These are phyloP conservation scores for Ceratina australensis DNA, from an alignment of 1,140 invertebrate genomes.

Conservation along the genomic window DNA sequence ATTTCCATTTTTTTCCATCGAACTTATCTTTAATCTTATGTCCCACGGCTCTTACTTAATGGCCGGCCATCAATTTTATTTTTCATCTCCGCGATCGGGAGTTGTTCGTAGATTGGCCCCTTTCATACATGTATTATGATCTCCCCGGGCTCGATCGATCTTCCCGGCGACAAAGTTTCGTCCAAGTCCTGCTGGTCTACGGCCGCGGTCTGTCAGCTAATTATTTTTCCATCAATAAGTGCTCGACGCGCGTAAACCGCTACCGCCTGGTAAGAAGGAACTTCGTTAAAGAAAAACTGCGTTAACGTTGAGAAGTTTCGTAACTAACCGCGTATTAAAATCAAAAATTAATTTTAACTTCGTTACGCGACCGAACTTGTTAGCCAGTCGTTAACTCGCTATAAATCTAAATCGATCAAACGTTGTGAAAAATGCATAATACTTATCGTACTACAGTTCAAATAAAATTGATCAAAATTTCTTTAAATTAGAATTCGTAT, in stretches of 20 bases:
- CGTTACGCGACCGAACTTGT: background rate
- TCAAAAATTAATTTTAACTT: slow-evolving; percentile 7
- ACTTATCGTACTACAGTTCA: no score
- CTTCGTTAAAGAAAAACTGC: slow-evolving; percentile 26
- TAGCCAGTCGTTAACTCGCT: background rate
- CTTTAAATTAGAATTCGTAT: no score
- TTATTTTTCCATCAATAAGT: slow-evolving; percentile 23
- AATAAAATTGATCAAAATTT: no score
- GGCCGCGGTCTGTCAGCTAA: background rate
- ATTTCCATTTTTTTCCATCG: background rate
- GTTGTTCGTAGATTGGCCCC: background rate
- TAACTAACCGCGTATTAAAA: background rate
- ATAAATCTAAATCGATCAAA: background rate
- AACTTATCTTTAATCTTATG: background rate
- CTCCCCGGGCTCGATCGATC: background rate
- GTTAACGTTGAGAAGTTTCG: slow-evolving; percentile 10
- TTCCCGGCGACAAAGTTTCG: slow-evolving; percentile 10
- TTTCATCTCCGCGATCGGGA: background rate
- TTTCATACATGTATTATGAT: background rate
- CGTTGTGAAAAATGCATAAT: background rate
- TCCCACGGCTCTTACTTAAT: background rate
- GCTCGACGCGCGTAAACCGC: no score
- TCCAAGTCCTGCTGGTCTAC: background rate
- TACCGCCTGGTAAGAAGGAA: background rate
- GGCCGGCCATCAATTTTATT: background rate